phyloP scores from a whole-genome alignment of 2,888 invertebrate species.

The Phytoseiulus persimilis region DNA sequence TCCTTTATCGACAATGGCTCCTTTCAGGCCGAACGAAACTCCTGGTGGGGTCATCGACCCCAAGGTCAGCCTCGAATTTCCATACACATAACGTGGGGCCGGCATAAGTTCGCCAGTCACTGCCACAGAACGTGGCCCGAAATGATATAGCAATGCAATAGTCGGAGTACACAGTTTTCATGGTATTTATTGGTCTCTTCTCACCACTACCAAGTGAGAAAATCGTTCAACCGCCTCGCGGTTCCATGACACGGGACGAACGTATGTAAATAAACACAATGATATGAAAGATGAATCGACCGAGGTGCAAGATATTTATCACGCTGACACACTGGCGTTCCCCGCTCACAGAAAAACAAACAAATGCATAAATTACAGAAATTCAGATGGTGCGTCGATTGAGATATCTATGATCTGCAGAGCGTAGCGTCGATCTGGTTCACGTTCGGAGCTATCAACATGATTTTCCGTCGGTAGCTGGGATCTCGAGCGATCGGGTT shows the following conservation, averaged over 20 bases:
- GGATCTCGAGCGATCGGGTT: constrained; percentile 79
- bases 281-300: background rate
- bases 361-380: background rate
- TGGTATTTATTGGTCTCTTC: too few relatives aligned
- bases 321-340: background rate
- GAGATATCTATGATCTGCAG: constrained; percentile 53
- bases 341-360: background rate
- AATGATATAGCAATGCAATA: too few relatives aligned
- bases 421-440: constrained; percentile 91
- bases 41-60: too few relatives aligned
- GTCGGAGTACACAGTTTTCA: too few relatives aligned
- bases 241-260: background rate
- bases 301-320: background rate
- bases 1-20: too few relatives aligned
- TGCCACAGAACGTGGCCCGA: too few relatives aligned
- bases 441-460: constrained; percentile 72
- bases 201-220: too few relatives aligned
- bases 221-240: background rate
- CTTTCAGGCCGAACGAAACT: too few relatives aligned
- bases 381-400: background rate
- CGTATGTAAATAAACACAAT: background rate
- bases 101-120: too few relatives aligned
- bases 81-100: too few relatives aligned
- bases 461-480: constrained; percentile 81
- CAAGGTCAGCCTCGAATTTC: too few relatives aligned